Percentiles rank a stretch among this genome's conserved stretches.
These are phyloP conservation scores for Pelmatolapia mariae DNA, from an alignment of 2,113 vertebrate species.

Conservation along the genomic window DNA sequence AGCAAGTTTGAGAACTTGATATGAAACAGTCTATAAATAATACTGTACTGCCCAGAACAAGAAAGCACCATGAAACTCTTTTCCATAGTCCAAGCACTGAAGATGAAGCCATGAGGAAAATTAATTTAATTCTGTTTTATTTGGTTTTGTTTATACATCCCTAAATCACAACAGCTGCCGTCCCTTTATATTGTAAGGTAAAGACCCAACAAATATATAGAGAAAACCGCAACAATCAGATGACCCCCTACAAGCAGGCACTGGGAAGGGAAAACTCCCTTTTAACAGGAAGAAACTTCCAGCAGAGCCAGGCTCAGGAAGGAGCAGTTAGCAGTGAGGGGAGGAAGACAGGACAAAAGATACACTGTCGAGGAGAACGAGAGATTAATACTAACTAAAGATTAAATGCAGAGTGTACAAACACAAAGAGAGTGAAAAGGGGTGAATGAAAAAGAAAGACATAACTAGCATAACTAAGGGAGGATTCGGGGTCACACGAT, in stretches of 20 bases:
- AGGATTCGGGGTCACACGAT: accelerated
- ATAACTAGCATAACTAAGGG: neutral
- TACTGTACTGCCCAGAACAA: neutral
- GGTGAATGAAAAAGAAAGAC: neutral
- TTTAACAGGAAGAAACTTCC: neutral
- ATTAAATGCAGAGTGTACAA: neutral
- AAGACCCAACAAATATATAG: neutral
- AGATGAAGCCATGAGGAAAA: neutral
- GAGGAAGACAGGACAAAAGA: neutral
- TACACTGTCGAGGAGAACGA: neutral
- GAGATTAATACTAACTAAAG: neutral
- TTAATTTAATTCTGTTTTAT: neutral
- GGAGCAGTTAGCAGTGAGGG: neutral
- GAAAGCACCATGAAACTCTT: neutral
- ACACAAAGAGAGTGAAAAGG: neutral
- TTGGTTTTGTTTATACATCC: accelerated
- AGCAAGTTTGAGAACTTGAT: neutral
- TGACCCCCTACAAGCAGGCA: neutral
- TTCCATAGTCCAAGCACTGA: neutral
- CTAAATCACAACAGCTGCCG: accelerated
- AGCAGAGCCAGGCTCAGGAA: neutral
- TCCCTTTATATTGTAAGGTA: neutral
- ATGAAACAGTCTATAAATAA: neutral
- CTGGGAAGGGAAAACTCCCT: neutral
- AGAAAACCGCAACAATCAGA: neutral